Evolutionary conservation across 1,140 invertebrate genomes (phyloP).

Genomic region (Aphidius gifuensis): DNA sequence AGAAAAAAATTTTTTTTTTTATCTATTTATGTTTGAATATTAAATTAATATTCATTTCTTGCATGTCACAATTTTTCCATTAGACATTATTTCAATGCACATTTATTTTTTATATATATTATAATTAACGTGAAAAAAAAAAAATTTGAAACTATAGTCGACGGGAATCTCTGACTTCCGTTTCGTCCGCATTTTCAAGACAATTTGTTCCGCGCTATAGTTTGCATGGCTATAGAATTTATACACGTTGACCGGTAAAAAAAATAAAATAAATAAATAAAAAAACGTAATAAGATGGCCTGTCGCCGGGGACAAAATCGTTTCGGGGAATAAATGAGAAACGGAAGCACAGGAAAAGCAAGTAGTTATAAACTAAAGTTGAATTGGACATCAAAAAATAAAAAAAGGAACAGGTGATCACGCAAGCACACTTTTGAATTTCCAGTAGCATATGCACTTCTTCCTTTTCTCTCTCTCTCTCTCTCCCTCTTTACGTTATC

Average conservation of each 20-base stretch:
- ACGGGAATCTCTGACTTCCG: conserved; percentile 7
- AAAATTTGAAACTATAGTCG: neutral
- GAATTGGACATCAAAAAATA: too few relatives aligned
- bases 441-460: neutral
- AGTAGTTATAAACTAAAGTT: neutral
- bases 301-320: conserved; percentile 19
- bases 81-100: neutral
- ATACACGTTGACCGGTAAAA: neutral
- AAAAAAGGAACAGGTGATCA: conserved; percentile 18
- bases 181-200: neutral
- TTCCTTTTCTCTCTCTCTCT: conserved; percentile 1
- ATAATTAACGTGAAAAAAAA: neutral
- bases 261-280: conserved; percentile 1
- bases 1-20: too few relatives aligned
- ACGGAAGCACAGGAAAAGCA: conserved; percentile 17
- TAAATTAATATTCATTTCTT: too few relatives aligned
- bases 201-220: conserved; percentile 15
- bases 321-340: conserved; percentile 22
- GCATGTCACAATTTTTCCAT: neutral
- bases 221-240: conserved; percentile 4
- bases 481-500: too few relatives aligned
- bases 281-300: conserved; percentile 22
- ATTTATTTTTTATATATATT: neutral
- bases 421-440: conserved; percentile 6
- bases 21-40: too few relatives aligned